Conservation (phyloP, 2,797 vertebrate genomes). For the Rhincodon typus region DNA sequence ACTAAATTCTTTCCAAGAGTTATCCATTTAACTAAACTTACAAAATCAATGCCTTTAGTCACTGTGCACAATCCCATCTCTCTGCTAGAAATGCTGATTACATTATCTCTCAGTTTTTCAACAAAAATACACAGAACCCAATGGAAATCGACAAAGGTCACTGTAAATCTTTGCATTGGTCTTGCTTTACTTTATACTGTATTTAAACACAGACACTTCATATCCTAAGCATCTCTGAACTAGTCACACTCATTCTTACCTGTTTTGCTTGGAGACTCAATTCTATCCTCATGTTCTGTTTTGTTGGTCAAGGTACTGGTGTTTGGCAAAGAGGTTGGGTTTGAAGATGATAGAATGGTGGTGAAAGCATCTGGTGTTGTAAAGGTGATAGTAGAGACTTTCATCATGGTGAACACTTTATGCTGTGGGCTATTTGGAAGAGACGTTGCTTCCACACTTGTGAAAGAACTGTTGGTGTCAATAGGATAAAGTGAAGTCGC, state of each 20-base stretch:
- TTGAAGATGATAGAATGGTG: background rate
- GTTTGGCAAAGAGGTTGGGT: background rate
- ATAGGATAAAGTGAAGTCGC: background rate
- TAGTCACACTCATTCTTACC: background rate
- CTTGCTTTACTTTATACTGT: background rate
- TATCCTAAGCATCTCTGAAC: background rate
- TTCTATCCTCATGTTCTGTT: background rate
- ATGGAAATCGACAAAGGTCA: background rate
- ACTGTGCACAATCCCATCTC: background rate
- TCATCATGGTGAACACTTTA: background rate
- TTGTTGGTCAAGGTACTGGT: background rate
- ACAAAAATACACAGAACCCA: background rate
- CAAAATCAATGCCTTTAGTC: background rate
- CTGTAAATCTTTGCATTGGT: background rate
- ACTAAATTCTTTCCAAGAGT: background rate
- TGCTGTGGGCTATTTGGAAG: background rate
- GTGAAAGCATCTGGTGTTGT: background rate
- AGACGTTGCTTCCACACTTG: background rate
- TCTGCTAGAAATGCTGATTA: background rate
- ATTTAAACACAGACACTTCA: background rate
- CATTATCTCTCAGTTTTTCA: background rate
- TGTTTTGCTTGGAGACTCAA: background rate
- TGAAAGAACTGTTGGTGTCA: background rate
- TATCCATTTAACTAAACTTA: background rate
- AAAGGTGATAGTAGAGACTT: background rate